Base-by-base conservation (phyloP, 2,888 invertebrate species). In the Athalia cordata region DNA sequence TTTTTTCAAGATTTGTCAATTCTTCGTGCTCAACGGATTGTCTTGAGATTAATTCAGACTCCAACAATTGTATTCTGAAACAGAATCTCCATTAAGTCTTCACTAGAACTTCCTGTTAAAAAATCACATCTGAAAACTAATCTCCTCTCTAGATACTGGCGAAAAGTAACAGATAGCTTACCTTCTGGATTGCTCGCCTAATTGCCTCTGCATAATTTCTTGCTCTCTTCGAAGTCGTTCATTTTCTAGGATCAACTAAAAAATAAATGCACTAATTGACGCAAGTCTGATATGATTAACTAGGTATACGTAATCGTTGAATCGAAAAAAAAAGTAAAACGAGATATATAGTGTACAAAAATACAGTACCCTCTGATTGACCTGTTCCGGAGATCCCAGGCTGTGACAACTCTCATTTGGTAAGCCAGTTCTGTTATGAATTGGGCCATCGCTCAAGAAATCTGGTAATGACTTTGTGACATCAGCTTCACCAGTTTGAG, bases 361-460 rank as follows among this genome's bases (percentile, higher is more conserved):
- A 79, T 90, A 79, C 6, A 87, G 81, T 87, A 80, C 66, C 55
- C 85, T 84, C 0, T 84, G 85, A 0, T 86, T 85, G 62, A 88
- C 85, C 72, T 90, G 89, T 64, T 90, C 90, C 43, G 90, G 90
- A 9, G 91, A 91, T 65, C 89, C 90, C 55, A 90, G 86, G 67
- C 52, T 75, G 90, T 89, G 8, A 90, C 90, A 83, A 91, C 90
- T 7, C 90, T 90, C 78, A 90, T 77, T 1, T 87, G 88, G 78
- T 87, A 87, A 15, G 88, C 90, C 76, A 90, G 89, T 82, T 90
- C 91, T 84, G 91, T 93, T 90, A 57, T 90, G 88, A 82, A 92
- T 91, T 29, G 95, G 94, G 5, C 94, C 94, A 85, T 95, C 95
- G 3, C 94, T 94, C 50, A 95, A 91, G 87, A 95, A 95, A 85